Base-by-base conservation (phyloP, 2,797 vertebrate genomes). In the Hoplostethus mediterraneus region DNA sequence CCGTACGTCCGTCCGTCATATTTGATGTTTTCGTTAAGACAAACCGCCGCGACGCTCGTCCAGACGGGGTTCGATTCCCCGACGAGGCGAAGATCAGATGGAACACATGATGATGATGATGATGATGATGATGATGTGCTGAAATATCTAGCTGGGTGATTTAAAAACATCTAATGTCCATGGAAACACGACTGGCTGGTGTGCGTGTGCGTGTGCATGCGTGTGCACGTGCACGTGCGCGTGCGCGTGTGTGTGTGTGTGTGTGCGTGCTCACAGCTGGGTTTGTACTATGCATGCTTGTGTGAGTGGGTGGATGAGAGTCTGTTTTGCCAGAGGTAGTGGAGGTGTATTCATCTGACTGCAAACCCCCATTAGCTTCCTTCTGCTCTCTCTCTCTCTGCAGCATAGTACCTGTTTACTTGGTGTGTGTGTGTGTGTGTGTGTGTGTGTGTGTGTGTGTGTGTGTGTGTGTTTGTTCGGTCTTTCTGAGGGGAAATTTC, bases 401-500 rank as follows among this genome's bases (percentile, higher is more conserved):
- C 86, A 65, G 62, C 79, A 30, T 75, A 63, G 80, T 71, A 72
- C 67, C 60, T 4, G 67, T 84, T 77, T 66, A 68, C 52, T 79
- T 75, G 72, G 62, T 66, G 69, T 64, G 63, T 68, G 5, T 75
- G 33, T 63, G 53, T 65, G 45, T 65, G 54, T 61, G 52, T 67
- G 14, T 71, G 21, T 75, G 48, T 59, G n/a, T 63, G 56, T 72
- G 60, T 74, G 62, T 66, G 69, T 64, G 63, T 62, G 40, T 76
- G 59, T 68, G 49, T 70, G 71, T 66, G 68, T 56, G 55, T 77
- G 76, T 79, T 81, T 82, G 69, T 85, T 75, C 80, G 68, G 80
- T 84, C 86, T 93, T 96, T 96, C 92, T 93, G 94, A 96, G 96
- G 96, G 93, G 97, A 98, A 98, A 98, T 98, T 99, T 99, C 97